Conservation (phyloP, 2,888 invertebrate genomes). For the Phyllotreta cruciferae region DNA sequence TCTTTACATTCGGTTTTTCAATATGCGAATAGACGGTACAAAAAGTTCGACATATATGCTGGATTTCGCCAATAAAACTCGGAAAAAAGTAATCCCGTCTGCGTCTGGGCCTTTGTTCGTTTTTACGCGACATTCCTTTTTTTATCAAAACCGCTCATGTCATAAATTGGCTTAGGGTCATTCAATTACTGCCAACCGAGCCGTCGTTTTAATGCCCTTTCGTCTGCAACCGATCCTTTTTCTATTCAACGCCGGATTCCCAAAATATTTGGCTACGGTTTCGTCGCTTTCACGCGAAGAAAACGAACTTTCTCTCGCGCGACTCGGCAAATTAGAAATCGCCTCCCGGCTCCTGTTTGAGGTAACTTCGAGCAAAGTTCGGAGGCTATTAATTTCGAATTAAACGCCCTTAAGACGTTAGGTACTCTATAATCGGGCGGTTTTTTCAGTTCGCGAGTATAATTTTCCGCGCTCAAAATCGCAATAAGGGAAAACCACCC, state of each 20-base stretch:
- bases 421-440: not conserved
- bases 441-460: not conserved
- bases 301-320: constrained; percentile 2
- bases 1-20: no score
- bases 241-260: constrained; percentile 1
- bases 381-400: constrained; percentile 11
- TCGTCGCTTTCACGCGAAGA: no score
- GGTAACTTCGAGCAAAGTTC: constrained; percentile 10
- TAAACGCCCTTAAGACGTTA: constrained; percentile 4
- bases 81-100: constrained; percentile 9
- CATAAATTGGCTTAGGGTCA: constrained; percentile 11
- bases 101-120: constrained; percentile 4
- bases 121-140: constrained; percentile 3
- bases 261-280: no score
- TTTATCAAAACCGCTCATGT: constrained; percentile 2
- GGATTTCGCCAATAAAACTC: constrained; percentile 4
- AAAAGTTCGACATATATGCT: not conserved
- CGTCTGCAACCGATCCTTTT: constrained; percentile 6
- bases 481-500: no score
- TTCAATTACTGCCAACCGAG: constrained; percentile 4
- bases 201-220: constrained; percentile 2
- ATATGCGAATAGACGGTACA: not conserved
- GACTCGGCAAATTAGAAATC: not conserved
- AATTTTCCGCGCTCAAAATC: no score
- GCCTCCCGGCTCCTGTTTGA: constrained; percentile 3